Base-by-base conservation (phyloP, 2,113 vertebrate species). In the Zapornia atra region DNA sequence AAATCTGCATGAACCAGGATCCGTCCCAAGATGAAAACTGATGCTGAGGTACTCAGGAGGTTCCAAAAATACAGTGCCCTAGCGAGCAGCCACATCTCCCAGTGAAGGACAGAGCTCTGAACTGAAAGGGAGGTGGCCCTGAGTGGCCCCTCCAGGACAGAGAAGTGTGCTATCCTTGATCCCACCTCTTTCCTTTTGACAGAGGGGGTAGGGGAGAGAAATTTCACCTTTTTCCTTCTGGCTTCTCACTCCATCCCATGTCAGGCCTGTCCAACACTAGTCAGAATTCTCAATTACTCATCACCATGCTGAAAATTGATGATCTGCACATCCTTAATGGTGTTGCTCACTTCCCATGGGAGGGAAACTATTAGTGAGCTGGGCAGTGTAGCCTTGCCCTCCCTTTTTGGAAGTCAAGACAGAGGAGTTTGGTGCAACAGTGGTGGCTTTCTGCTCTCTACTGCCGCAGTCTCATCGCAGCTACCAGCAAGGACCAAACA, bases 131-230 rank as follows among this genome's bases (percentile, higher is more conserved):
- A 38, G 5, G 25, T 20, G 15, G 12, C 12, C 31, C 7, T 53
- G n/a, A 14, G 46, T 46, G 53, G 5, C 19, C 31, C 8, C 33
- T 77, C 6, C 24, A 44, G n/a, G 68, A 7, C 29, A 70, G 25
- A 75, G 5, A 2, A 59, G 3, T 9, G 16, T 3, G 2, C 3
- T 20, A 3, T 31, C 28, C 21, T 61, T 1, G 0, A 29, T 70
- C 15, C 6, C 7, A 4, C 69, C 20, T 54, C 65, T 3, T 12
- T 31, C 44, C 11, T 77, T 70, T 59, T 20, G 26, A 90, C 17
- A 46, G 15, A 21, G 20, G 9, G 46, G 21, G 48, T 48, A 3
- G 17, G 44, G 17, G 44, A 19, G 17, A 19, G 29, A 83, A 77
- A 70, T 34, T 10, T 65, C 11, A 44, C 36, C 4, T 1, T 77